Conservation (phyloP, 2,888 invertebrate species). For the Teleogryllus oceanicus region DNA sequence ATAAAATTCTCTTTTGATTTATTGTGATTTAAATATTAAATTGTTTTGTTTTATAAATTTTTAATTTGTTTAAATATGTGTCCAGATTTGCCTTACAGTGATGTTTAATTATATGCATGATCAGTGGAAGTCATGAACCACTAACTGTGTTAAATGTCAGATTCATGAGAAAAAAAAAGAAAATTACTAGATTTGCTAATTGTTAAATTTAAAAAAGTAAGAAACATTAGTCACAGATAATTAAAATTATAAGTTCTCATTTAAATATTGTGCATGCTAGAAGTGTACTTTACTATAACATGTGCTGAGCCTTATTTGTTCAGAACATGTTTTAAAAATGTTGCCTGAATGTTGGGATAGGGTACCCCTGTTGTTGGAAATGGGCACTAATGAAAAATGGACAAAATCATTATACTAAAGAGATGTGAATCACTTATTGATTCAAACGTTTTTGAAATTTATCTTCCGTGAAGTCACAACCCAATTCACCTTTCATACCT, state of each 20-base stretch:
- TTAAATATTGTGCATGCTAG: conserved; percentile 3
- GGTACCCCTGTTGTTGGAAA: conserved; percentile 70
- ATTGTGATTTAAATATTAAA: too few species aligned
- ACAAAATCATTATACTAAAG: too few species aligned
- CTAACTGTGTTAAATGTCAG: background rate
- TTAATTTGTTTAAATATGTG: background rate
- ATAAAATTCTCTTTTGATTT: too few species aligned
- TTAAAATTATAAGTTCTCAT: background rate
- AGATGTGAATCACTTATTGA: too few species aligned
- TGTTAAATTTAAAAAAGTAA: background rate
- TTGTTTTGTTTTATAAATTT: background rate
- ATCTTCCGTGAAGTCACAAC: too few species aligned
- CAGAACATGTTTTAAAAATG: conserved; percentile 38
- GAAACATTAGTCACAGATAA: background rate
- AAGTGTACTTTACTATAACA: background rate
- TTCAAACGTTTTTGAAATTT: too few species aligned
- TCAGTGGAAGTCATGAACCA: background rate
- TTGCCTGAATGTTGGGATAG: conserved; percentile 98
- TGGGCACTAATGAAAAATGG: conserved; percentile 34
- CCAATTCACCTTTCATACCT: too few species aligned
- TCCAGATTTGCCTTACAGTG: background rate
- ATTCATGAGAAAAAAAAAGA: conserved; percentile 21
- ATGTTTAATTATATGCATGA: background rate
- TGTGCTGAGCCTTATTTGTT: conserved; percentile 18
- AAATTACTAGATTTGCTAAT: conserved; percentile 11